Percentiles rank a stretch among this genome's conserved stretches.
These are phyloP conservation scores for Drosophila watanabei DNA, from an alignment of 1,140 invertebrate species.

Conservation along the genomic window DNA sequence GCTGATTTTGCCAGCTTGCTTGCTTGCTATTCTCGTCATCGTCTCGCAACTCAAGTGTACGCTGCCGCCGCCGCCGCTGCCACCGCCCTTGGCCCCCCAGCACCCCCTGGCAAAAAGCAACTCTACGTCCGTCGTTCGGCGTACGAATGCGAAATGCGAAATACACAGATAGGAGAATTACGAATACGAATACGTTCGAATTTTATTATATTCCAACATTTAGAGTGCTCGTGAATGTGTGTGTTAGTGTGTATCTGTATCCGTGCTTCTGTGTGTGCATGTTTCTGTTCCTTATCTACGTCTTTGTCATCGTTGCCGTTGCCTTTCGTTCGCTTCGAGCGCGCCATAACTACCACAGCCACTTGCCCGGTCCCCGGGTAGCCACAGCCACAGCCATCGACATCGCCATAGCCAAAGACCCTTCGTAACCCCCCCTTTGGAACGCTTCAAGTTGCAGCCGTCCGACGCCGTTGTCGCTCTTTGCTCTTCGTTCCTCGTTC, in stretches of 20 bases:
- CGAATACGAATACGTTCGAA: constrained; percentile 66
- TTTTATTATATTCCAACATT: constrained; percentile 80
- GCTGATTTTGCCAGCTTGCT: constrained; percentile 46
- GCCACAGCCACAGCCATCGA: constrained; percentile 6
- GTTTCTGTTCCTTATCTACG: constrained; percentile 82
- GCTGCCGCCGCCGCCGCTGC: constrained; percentile 4
- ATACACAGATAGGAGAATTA: constrained; percentile 26
- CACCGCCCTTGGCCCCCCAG: constrained; percentile 11
- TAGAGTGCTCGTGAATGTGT: constrained; percentile 46
- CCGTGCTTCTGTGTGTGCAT: constrained; percentile 48
- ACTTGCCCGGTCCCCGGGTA: constrained; percentile 53
- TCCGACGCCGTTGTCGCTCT: constrained; percentile 50
- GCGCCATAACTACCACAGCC: constrained; percentile 80
- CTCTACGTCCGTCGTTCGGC: constrained; percentile 19
- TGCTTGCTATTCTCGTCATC: constrained; percentile 80
- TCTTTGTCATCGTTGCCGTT: constrained; percentile 79
- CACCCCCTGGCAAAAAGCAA: constrained; percentile 26
- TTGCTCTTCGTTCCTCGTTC: constrained; percentile 45
- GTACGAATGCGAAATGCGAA: constrained; percentile 49
- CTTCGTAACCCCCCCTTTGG: constrained; percentile 15
- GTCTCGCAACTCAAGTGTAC: constrained; percentile 71
- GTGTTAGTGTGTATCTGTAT: constrained; percentile 32
- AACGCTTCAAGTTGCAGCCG: constrained; percentile 76
- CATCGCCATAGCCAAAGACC: constrained; percentile 19
- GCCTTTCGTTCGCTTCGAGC: constrained; percentile 69